Evolutionary conservation across 30 jellyfish, hydroid and myxozoan species (phyloP).

Genomic region (Catostylus mosaicus): DNA sequence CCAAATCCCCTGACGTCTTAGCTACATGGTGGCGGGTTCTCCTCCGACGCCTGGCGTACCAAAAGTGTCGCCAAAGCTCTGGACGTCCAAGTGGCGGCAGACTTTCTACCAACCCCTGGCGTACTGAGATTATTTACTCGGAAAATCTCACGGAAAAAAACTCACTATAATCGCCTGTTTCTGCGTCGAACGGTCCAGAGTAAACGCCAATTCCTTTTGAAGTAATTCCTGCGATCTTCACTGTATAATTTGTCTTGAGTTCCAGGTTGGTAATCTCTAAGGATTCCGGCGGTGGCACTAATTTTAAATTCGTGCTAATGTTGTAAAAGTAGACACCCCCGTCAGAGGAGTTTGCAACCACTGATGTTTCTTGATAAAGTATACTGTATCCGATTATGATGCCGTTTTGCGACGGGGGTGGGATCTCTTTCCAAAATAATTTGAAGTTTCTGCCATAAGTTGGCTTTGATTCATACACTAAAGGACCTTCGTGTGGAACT

Average conservation of each 20-base stretch:
- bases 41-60: too few relatives aligned
- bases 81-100: too few relatives aligned
- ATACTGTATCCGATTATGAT: conserved; percentile 29
- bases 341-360: neutral
- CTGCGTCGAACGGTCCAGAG: conserved; percentile 2
- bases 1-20: too few relatives aligned
- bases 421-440: conserved; percentile 39
- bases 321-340: neutral
- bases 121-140: too few relatives aligned
- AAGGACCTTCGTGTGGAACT: conserved; percentile 49
- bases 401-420: conserved; percentile 40
- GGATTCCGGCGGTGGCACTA: conserved; percentile 3
- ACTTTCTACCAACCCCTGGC: too few relatives aligned
- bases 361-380: conserved; percentile 8
- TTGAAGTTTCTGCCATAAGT: conserved; percentile 32
- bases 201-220: conserved; percentile 37
- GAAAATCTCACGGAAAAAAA: too few relatives aligned
- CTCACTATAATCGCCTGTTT: conserved; percentile 49
- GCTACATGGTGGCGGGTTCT: too few relatives aligned
- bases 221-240: conserved; percentile 33
- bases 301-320: neutral
- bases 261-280: conserved; percentile 6
- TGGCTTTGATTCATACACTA: neutral
- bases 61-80: too few relatives aligned
- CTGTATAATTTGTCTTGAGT: neutral